Percentiles rank a stretch among this genome's conserved stretches.
These are phyloP conservation scores for Aeoliscus strigatus DNA, from an alignment of 2,797 vertebrate genomes.

Conservation along the genomic window DNA sequence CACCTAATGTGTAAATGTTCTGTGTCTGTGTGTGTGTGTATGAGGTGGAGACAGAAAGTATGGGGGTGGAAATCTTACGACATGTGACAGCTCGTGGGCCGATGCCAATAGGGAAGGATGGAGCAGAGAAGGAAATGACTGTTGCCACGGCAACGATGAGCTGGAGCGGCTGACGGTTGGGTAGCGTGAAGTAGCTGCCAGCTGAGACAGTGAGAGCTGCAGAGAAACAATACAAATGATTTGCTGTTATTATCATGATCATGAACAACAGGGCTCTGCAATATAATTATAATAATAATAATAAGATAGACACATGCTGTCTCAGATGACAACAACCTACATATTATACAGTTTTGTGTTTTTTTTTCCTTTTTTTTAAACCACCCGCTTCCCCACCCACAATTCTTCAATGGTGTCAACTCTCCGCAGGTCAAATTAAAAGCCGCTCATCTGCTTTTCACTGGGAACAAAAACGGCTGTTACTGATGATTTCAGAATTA, in stretches of 20 bases:
- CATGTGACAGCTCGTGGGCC: slow-evolving; percentile 73
- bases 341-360: slow-evolving; percentile 33
- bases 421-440: slow-evolving; percentile 9
- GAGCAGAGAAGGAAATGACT: slow-evolving; percentile 59
- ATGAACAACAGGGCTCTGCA: slow-evolving; percentile 42
- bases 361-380: slow-evolving; percentile 10
- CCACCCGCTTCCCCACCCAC: slow-evolving; percentile 23
- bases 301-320: slow-evolving; percentile 22
- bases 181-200: slow-evolving; percentile 72
- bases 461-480: slow-evolving; percentile 6
- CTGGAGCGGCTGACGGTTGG: slow-evolving; percentile 62
- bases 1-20: slow-evolving; percentile 20
- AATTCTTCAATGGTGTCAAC: slow-evolving; percentile 15
- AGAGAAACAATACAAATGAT: slow-evolving; percentile 63
- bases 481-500: not conserved
- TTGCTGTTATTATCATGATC: slow-evolving; percentile 56
- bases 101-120: slow-evolving; percentile 69
- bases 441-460: slow-evolving; percentile 18
- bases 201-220: slow-evolving; percentile 90
- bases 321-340: slow-evolving; percentile 38
- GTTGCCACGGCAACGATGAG: slow-evolving; percentile 57
- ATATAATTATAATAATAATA: too few species aligned
- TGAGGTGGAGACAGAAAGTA: too few species aligned
- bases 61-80: slow-evolving; percentile 75
- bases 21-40: slow-evolving; percentile 21